These are phyloP conservation scores for Muscina levida DNA, from an alignment of 2,888 invertebrate species.

Conservation along the genomic window DNA sequence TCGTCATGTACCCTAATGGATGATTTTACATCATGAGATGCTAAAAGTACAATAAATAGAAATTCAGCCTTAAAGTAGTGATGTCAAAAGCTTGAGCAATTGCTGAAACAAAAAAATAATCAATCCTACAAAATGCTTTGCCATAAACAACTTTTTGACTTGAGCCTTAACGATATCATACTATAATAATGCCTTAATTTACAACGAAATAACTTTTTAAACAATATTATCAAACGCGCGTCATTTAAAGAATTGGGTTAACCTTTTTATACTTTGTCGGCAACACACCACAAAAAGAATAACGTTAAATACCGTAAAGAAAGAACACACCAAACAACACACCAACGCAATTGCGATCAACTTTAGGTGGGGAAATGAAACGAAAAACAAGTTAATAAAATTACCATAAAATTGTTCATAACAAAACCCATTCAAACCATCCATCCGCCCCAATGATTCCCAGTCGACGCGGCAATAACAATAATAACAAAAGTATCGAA, in stretches of 20 bases:
- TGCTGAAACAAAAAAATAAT: no score
- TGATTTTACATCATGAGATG: no score
- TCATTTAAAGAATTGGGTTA: slow-evolving; percentile 23
- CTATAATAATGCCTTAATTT: no score
- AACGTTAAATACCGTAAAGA: slow-evolving; percentile 5
- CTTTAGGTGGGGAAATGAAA: slow-evolving; percentile 60
- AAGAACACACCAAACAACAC: neutral
- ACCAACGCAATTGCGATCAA: slow-evolving; percentile 31
- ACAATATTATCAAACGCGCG: no score
- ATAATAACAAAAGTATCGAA: slow-evolving; percentile 36
- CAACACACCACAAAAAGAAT: neutral
- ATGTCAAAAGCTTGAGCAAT: no score
- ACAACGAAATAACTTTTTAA: no score
- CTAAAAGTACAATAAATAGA: no score
- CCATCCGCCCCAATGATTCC: neutral
- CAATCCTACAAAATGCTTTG: no score
- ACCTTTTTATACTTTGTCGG: slow-evolving; percentile 5
- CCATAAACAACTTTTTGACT: no score
- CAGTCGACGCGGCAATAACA: slow-evolving; percentile 1
- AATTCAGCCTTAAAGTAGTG: no score
- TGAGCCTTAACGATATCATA: no score
- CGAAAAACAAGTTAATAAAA: slow-evolving; percentile 66
- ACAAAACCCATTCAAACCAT: slow-evolving; percentile 38
- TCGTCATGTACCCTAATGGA: no score
- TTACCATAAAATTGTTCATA: slow-evolving; percentile 64